Conservation (phyloP, 2,113 vertebrate genomes). For the Laticauda colubrina region DNA sequence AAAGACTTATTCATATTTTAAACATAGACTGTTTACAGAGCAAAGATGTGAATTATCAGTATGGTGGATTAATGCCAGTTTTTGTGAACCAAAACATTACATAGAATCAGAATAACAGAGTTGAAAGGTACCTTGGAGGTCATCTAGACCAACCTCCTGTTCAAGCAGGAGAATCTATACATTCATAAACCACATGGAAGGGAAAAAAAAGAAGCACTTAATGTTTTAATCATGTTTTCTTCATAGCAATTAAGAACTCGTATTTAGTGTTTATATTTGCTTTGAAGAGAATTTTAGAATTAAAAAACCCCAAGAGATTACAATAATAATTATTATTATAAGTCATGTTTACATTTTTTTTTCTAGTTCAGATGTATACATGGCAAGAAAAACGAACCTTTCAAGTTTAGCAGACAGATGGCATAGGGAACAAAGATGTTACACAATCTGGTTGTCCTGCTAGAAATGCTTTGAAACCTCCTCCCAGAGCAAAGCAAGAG, state of each 20-base stretch:
- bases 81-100: conserved; percentile 35
- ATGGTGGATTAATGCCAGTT: conserved; percentile 38
- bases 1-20: conserved; percentile 43
- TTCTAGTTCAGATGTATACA: no score
- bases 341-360: background rate
- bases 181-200: conserved; percentile 33
- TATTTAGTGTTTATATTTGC: conserved; percentile 1
- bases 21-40: background rate
- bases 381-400: no score
- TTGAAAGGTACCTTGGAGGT: no score
- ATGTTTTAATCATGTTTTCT: conserved; percentile 26
- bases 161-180: no score
- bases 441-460: no score
- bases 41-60: conserved; percentile 43
- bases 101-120: background rate
- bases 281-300: background rate
- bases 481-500: no score
- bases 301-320: background rate
- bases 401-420: no score
- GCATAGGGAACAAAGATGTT: no score
- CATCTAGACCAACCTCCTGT: no score
- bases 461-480: no score
- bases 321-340: background rate
- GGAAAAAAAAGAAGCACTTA: conserved; percentile 20
- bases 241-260: conserved; percentile 17